phyloP scores from a whole-genome alignment of 1,140 invertebrate species.

The Leguminivora glycinivorella region DNA sequence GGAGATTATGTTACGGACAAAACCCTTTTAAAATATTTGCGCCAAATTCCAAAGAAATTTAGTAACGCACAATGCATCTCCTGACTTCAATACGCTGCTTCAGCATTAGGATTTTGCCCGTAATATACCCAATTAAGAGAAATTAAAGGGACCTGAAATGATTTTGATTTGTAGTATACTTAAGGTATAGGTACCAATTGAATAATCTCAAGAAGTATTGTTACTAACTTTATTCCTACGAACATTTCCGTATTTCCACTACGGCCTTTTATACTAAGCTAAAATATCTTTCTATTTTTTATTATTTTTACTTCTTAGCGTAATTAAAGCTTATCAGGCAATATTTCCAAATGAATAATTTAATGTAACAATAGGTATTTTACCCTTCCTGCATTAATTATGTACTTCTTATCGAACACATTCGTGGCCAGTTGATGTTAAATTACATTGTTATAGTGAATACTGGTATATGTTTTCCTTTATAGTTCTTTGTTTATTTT shows the following conservation, averaged over 20 bases:
- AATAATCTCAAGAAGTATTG: constrained; percentile 68
- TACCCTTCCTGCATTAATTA: constrained; percentile 52
- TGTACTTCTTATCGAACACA: constrained; percentile 64
- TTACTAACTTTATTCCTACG: constrained; percentile 57
- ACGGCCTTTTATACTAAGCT: constrained; percentile 49
- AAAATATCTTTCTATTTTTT: constrained; percentile 64
- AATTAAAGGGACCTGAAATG: constrained; percentile 76
- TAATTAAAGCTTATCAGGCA: constrained; percentile 54
- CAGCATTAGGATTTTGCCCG: constrained; percentile 4
- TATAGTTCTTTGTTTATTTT: neutral
- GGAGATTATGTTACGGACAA: constrained; percentile 53
- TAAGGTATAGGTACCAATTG: constrained; percentile 73
- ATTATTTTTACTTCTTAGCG: constrained; percentile 63
- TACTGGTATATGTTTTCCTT: constrained; percentile 42
- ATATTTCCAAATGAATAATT: constrained; percentile 54
- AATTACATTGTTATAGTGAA: constrained; percentile 66
- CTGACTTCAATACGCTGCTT: neutral
- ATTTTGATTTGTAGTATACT: constrained; percentile 72
- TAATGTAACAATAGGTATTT: constrained; percentile 45
- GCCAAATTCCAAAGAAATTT: constrained; percentile 12
- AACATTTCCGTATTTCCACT: constrained; percentile 63
- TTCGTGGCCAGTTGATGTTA: constrained; percentile 72
- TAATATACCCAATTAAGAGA: constrained; percentile 62
- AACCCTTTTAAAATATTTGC: neutral
- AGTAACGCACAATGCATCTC: neutral